These are phyloP conservation scores for Oncorhynchus masou DNA, from an alignment of 2,113 vertebrate genomes.

Conservation along the genomic window DNA sequence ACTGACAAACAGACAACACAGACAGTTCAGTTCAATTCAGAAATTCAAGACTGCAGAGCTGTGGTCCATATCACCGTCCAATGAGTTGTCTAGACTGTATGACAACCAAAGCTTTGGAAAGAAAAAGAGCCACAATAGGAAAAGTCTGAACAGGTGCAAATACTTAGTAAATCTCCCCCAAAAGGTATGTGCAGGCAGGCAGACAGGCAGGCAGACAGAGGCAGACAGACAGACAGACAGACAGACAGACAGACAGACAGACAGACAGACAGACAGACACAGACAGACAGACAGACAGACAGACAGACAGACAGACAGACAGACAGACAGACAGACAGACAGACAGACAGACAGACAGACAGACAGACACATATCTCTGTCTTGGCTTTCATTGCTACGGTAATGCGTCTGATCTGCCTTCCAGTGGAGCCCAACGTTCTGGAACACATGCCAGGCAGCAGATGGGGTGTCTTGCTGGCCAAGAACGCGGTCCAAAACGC, in stretches of 20 bases:
- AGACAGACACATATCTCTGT: no score
- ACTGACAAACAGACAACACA: neutral
- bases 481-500: constrained; percentile 19
- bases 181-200: no score
- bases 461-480: constrained; percentile 12
- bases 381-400: no score
- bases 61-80: no score
- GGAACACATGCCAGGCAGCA: constrained; percentile 16
- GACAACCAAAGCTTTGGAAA: no score
- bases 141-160: no score
- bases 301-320: neutral
- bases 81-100: no score
- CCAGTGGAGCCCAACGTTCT: constrained; percentile 6
- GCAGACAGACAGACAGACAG: neutral
- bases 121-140: no score
- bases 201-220: neutral
- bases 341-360: neutral
- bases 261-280: neutral
- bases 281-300: neutral
- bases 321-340: constrained; percentile 4
- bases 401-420: constrained; percentile 29
- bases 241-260: no score
- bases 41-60: no score
- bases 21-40: no score
- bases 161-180: no score